Conservation (phyloP, 1,140 invertebrate genomes). For the Meteorus sp. region DNA sequence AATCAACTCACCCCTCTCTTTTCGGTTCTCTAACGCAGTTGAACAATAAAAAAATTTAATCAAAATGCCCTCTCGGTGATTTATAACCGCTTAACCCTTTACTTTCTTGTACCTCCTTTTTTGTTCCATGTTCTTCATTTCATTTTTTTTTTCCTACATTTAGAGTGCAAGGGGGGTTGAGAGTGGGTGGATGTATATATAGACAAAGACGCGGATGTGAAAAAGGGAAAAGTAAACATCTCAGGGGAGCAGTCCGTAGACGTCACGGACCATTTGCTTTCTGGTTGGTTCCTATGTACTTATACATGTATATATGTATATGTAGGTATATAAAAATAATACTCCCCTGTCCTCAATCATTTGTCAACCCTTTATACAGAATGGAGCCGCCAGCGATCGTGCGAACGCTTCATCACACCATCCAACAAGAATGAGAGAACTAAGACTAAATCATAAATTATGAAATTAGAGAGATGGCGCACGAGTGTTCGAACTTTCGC, state of each 20-base stretch:
- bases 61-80: conserved; percentile 60
- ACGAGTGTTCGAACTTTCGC: conserved; percentile 33
- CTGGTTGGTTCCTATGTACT: not conserved
- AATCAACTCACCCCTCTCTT: conserved; percentile 43
- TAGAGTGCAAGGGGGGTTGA: conserved; percentile 1
- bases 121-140: no score
- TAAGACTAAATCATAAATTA: conserved; percentile 49
- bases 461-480: no score
- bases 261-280: conserved; percentile 34
- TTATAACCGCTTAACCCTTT: conserved; percentile 56
- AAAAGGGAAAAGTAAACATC: conserved; percentile 30
- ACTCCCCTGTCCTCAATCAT: not conserved
- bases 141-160: conserved; percentile 11
- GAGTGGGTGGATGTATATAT: conserved; percentile 5
- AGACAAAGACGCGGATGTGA: conserved; percentile 8
- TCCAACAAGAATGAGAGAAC: conserved; percentile 5
- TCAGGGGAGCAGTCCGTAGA: conserved; percentile 30
- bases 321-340: conserved; percentile 13
- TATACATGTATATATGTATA: conserved; percentile 1
- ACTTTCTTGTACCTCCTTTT: no score
- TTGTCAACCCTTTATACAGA: not conserved
- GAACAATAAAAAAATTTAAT: conserved; percentile 62
- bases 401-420: not conserved
- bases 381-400: not conserved
- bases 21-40: no score